phyloP scores from a whole-genome alignment of 1,140 invertebrate genomes.

The Drosophila yakuba region DNA sequence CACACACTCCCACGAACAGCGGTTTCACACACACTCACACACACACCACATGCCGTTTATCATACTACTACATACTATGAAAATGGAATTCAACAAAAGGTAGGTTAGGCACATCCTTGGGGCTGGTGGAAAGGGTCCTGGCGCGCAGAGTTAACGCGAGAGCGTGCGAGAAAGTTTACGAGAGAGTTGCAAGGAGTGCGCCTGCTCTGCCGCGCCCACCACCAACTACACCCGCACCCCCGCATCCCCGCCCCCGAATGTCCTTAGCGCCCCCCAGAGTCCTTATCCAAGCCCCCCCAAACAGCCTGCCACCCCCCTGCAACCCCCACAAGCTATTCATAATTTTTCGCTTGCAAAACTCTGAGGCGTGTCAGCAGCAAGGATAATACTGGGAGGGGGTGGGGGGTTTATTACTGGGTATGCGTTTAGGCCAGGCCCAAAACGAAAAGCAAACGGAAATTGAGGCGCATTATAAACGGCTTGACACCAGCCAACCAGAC shows the following conservation, averaged over 20 bases:
- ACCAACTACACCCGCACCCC: constrained; percentile 32
- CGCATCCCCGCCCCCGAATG: not conserved
- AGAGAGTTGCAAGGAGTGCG: constrained; percentile 54
- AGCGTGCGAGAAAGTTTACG: constrained; percentile 6
- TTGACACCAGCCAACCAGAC: constrained; percentile 56
- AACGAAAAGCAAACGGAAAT: constrained; percentile 66
- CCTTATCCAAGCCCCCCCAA: constrained; percentile 6
- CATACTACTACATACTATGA: constrained; percentile 71
- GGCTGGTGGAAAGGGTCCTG: constrained; percentile 6
- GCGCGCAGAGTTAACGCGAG: constrained; percentile 16
- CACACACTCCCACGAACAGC: constrained; percentile 48
- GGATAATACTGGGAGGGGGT: no score
- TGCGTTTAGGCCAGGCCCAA: constrained; percentile 61
- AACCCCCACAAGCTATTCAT: constrained; percentile 40
- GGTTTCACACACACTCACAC: constrained; percentile 27
- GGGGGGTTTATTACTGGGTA: constrained; percentile 13
- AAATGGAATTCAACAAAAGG: constrained; percentile 76
- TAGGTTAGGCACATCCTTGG: constrained; percentile 76
- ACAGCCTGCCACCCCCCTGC: not conserved
- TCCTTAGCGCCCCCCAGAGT: constrained; percentile 38
- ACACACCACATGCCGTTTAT: constrained; percentile 31
- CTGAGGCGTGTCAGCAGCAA: constrained; percentile 57
- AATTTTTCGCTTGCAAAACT: constrained; percentile 63
- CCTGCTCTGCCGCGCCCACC: constrained; percentile 75
- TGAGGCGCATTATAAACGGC: constrained; percentile 68